Base-by-base conservation (phyloP, 2,113 vertebrate genomes). In the Plecturocebus donacophilus region DNA sequence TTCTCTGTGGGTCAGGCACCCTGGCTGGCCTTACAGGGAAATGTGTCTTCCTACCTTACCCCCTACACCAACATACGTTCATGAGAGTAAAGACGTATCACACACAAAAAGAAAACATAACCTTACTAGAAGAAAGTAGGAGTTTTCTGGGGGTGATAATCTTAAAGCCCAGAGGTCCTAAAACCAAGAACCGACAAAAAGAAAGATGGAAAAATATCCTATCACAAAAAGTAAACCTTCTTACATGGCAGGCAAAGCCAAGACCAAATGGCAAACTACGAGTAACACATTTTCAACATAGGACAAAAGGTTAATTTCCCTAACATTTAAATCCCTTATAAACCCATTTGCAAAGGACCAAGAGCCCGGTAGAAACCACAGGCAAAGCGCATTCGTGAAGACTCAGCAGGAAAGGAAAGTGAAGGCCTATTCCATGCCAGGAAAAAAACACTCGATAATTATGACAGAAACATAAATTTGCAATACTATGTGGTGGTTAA, bases 11-110 rank as follows among this genome's bases (percentile, higher is more conserved):
- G n/a, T 3, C 14, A 5, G 42, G 54, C 47, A 56, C 8, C 42
- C 13, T 6, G 4, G 14, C 40, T 9, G 35, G 13, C 19, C 30
- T 19, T 3, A 1, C 7, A 0, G 10, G 45, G 32, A 7, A 47
- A 13, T n/a, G 4, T 5, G 32, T 45, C 27, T 8, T 45, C 61
- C 52, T 12, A 32, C 1, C 75, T 52, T 27, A 3, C 40, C 40
- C 23, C 23, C 23, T 8, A 23, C 30, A 49, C 17, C 17, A 49
- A 9, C 30, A 47, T n/a, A 56, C 38, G 6, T 32, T 19, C 70
- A 14, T 14, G 40, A 56, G 14, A 70, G 23, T 12, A n/a, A 73
- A 58, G 49, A 25, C 7, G 3, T 30, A 5, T 25, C 12, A 12
- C 52, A 52, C 16, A 25, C 11, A 52, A 64, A 35, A 8, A 16